Percentiles rank a stretch among this genome's conserved stretches.
Conservation (phyloP, 2,888 invertebrate genomes). For the Epinotia bilunana region DNA sequence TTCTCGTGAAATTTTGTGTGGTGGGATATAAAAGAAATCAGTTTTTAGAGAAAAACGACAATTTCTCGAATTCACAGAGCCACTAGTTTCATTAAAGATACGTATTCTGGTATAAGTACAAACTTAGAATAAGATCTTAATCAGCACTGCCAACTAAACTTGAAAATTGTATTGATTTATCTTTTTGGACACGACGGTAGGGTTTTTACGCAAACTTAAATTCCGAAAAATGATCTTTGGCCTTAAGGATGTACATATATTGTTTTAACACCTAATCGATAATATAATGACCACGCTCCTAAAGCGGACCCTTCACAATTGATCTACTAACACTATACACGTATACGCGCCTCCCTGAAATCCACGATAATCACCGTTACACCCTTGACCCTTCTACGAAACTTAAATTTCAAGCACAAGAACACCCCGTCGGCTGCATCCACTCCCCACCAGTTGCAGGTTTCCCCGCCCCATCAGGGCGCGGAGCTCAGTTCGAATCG, state of each 20-base stretch:
- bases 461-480: slow-evolving; percentile 58
- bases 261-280: background rate
- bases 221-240: background rate
- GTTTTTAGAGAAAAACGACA: too few species aligned
- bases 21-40: too few species aligned
- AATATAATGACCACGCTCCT: background rate
- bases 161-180: too few species aligned
- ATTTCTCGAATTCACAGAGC: too few species aligned
- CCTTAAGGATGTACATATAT: background rate
- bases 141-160: too few species aligned
- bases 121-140: too few species aligned
- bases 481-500: slow-evolving; percentile 53
- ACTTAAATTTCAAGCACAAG: slow-evolving; percentile 30
- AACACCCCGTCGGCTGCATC: slow-evolving; percentile 47
- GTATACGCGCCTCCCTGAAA: background rate
- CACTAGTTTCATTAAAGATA: too few species aligned
- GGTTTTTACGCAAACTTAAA: too few species aligned
- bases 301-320: background rate
- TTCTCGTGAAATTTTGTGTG: too few species aligned
- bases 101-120: too few species aligned
- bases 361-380: slow-evolving; percentile 18
- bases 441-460: slow-evolving; percentile 58
- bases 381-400: slow-evolving; percentile 39
- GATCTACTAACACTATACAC: slow-evolving; percentile 1
- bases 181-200: too few species aligned